Percentiles rank a stretch among this genome's conserved stretches.
Evolutionary conservation across 1,140 invertebrate species (phyloP).

Genomic region (Linepithema humile): DNA sequence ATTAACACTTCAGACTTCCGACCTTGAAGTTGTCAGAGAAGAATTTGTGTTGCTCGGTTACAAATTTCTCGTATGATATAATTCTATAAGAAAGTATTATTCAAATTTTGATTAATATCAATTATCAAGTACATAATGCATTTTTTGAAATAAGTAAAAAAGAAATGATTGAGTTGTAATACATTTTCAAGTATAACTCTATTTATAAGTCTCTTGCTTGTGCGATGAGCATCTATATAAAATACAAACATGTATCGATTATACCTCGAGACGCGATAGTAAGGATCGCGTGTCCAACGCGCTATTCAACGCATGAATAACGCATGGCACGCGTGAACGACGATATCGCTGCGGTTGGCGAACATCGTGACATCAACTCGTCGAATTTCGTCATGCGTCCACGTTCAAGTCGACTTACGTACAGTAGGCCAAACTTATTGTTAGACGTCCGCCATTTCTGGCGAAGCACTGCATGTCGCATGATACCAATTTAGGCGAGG

Average conservation of each 20-base stretch:
- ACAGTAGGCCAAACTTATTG: conserved; percentile 41
- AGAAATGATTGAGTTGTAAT: too few relatives aligned
- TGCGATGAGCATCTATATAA: background rate
- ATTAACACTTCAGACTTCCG: conserved; percentile 30
- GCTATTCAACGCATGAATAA: conserved; percentile 4
- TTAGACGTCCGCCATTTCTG: conserved; percentile 50
- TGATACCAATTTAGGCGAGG: conserved; percentile 46
- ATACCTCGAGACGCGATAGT: background rate
- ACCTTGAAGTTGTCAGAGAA: background rate
- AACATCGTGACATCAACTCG: conserved; percentile 17
- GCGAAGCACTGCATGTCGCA: background rate
- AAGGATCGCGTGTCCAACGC: background rate
- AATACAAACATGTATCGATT: background rate
- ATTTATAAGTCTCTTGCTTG: background rate
- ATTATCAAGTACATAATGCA: too few relatives aligned
- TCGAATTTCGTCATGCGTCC: conserved; percentile 39
- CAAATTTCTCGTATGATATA: background rate
- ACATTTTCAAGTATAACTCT: too few relatives aligned
- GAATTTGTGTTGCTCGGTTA: too few relatives aligned
- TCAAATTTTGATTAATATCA: background rate
- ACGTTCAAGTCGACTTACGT: background rate
- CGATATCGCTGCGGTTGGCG: background rate
- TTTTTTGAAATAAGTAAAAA: too few relatives aligned
- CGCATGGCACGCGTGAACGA: background rate
- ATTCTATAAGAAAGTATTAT: background rate